Evolutionary conservation across 2,888 invertebrate species (phyloP), one percentile per base, ranked within the genome.

Genomic region (Drosophila kanekoi): DNA sequence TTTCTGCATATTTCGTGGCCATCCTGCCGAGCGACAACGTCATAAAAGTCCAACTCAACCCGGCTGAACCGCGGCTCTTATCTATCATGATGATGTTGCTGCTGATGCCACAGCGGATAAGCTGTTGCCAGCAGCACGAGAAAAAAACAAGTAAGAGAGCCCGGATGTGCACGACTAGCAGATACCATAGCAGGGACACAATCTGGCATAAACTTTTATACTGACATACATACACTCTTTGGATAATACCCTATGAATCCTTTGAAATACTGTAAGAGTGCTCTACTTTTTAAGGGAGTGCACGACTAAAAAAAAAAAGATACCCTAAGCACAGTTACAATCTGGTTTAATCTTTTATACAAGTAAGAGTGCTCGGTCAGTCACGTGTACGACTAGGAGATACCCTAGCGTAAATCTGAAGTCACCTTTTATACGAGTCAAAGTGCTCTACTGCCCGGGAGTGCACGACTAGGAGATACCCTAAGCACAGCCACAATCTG

Each of bases 51-150:
- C 64, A 60, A 60, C 58, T 47, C 73, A 57, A 38, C 45, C 48
- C 53, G 59, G 33, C 54, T 41, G 57, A 53, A 38, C 60, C 49
- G 18, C 51, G 57, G 47, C 62, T 62, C 81, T 88, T 87, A 84
- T 87, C 85, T 89, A 74, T 77, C 72, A 72, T 66, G 87, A 75
- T 88, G 81, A 86, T 85, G 87, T 84, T 89, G 67, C 52, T 79
- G 72, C 73, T 80, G 85, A 89, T 85, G 87, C 72, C 72, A 72
- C 40, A 52, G 40, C 79, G 77, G 85, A 89, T 89, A 85, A 86
- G 76, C 56, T 64, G 56, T 47, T 41, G 44, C 40, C 49, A 32
- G 33, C 14, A 41, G 28, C 13, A 32, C 37, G 32, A 37, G 28
- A 4, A 38, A 37, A 37, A 53, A 9, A 16, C 23, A 41, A 52